These are phyloP conservation scores for Dioctria linearis DNA, from an alignment of 2,888 invertebrate genomes.

Conservation along the genomic window DNA sequence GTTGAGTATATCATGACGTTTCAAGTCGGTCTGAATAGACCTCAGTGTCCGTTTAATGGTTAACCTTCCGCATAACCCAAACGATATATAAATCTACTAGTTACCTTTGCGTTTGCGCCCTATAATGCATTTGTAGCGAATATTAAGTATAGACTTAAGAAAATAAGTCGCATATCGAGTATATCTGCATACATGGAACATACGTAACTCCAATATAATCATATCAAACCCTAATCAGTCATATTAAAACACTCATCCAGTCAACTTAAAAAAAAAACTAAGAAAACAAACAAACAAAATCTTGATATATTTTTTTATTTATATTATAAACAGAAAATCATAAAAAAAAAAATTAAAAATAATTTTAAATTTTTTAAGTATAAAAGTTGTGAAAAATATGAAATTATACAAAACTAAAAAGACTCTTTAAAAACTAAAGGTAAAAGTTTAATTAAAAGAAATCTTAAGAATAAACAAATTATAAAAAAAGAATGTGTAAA, in stretches of 20 bases:
- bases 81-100: too few relatives aligned
- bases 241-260: too few relatives aligned
- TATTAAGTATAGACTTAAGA: too few relatives aligned
- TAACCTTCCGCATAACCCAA: too few relatives aligned
- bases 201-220: not conserved
- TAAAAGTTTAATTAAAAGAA: slow-evolving; percentile 7
- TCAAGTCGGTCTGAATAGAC: too few relatives aligned
- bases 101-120: too few relatives aligned
- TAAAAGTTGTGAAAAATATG: slow-evolving; percentile 16
- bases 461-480: slow-evolving; percentile 9
- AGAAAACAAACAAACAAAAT: slow-evolving; percentile 5
- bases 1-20: too few relatives aligned
- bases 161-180: too few relatives aligned
- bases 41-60: too few relatives aligned
- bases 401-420: slow-evolving; percentile 22
- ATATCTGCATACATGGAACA: not conserved
- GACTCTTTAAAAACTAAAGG: slow-evolving; percentile 9
- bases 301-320: slow-evolving; percentile 51
- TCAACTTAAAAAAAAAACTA: too few relatives aligned
- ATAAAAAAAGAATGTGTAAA: slow-evolving; percentile 19
- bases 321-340: slow-evolving; percentile 42
- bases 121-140: too few relatives aligned
- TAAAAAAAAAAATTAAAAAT: slow-evolving; percentile 5
- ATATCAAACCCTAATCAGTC: not conserved
- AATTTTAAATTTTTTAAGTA: slow-evolving; percentile 34